Evolutionary conservation across 1,140 invertebrate genomes (phyloP).

Genomic region (Lordiphosa stackelbergi): DNA sequence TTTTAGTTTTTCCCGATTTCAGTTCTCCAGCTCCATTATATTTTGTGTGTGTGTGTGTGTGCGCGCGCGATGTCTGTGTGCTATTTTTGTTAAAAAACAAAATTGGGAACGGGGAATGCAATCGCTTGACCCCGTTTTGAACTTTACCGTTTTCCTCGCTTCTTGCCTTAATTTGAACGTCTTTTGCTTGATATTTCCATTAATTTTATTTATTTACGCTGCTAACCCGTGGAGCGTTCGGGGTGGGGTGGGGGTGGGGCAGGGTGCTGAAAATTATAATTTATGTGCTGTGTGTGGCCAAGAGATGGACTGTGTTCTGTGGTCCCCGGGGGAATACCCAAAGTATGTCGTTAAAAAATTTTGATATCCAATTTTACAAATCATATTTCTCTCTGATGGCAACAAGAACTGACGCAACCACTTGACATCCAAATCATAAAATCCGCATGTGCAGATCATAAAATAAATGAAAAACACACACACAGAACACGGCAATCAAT

Average conservation of each 20-base stretch:
- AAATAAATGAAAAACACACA: constrained; percentile 19
- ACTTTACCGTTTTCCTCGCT: constrained; percentile 1
- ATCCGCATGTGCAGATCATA: constrained; percentile 41
- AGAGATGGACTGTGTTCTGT: constrained; percentile 1
- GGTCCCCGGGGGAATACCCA: constrained; percentile 48
- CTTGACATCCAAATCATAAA: constrained; percentile 58
- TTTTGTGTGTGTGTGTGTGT: too few relatives aligned
- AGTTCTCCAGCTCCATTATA: constrained; percentile 14
- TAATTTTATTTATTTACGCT: constrained; percentile 61
- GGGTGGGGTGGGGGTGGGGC: neutral
- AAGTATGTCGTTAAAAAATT: constrained; percentile 48
- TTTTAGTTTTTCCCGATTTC: constrained; percentile 7
- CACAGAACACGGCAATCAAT: neutral
- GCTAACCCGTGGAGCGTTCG: constrained; percentile 23
- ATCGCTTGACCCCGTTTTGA: constrained; percentile 67
- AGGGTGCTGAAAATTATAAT: constrained; percentile 55
- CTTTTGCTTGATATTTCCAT: constrained; percentile 50
- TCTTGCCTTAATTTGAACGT: constrained; percentile 30
- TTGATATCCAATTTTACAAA: constrained; percentile 65
- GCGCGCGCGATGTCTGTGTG: constrained; percentile 29
- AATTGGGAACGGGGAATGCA: constrained; percentile 34
- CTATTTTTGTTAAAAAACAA: constrained; percentile 56
- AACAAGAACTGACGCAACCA: constrained; percentile 56
- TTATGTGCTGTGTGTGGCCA: constrained; percentile 57
- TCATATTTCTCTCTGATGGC: constrained; percentile 63